Conservation (phyloP, 2,888 invertebrate species). For the Didymodactylos carnosus region DNA sequence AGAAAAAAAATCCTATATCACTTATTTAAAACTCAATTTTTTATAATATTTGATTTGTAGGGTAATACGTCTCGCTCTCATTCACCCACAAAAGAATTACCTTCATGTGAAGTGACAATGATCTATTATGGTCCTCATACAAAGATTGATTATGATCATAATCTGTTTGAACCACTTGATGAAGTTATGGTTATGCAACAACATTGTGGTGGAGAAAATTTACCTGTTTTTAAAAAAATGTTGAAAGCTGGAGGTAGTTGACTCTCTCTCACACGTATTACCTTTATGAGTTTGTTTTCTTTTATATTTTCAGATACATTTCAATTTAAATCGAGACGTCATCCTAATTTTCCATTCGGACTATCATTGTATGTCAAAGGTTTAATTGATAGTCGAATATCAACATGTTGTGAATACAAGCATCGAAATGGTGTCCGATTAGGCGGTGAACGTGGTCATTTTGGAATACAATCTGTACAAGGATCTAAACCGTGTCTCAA, state of each 20-base stretch:
- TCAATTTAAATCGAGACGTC: not conserved
- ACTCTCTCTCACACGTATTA: no score
- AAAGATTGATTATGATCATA: not conserved
- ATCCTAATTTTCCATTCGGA: constrained; percentile 32
- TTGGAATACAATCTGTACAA: constrained; percentile 28
- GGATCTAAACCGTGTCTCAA: constrained; percentile 30
- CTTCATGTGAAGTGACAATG: not conserved
- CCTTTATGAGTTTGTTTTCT: no score
- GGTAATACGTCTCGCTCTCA: no score
- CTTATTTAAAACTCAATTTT: not conserved
- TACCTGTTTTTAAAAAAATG: not conserved
- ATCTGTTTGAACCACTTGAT: not conserved
- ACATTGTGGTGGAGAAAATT: not conserved
- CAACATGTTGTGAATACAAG: constrained; percentile 21
- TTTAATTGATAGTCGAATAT: constrained; percentile 30
- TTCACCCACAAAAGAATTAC: not conserved
- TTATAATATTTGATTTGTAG: no score
- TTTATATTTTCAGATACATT: not conserved
- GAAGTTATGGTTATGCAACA: not conserved
- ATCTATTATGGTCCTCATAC: not conserved
- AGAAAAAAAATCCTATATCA: not conserved
- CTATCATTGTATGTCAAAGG: constrained; percentile 35
- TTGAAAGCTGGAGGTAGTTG: not conserved
- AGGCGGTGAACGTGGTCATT: constrained; percentile 33
- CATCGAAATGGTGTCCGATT: constrained; percentile 25